phyloP scores from a whole-genome alignment of 2,797 vertebrate genomes.

The Macropodus opercularis region DNA sequence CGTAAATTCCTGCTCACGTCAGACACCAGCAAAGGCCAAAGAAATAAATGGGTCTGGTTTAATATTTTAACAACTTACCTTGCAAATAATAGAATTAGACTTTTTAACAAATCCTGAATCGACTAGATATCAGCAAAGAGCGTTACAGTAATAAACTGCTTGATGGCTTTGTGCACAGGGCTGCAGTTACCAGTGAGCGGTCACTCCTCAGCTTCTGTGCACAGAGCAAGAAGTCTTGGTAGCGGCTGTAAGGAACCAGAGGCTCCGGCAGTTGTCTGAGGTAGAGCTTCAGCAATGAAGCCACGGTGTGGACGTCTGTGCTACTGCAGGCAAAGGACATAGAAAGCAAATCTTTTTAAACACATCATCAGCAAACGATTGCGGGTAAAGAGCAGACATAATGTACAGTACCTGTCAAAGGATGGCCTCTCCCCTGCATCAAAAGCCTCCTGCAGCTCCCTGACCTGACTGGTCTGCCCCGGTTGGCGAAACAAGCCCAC shows the following conservation, averaged over 20 bases:
- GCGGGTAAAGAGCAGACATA: not conserved
- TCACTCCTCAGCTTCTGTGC: constrained; percentile 69
- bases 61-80: too few relatives aligned
- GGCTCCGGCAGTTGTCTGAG: constrained; percentile 85
- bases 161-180: not conserved
- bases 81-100: too few relatives aligned
- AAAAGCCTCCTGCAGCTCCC: constrained; percentile 82
- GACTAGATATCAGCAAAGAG: not conserved
- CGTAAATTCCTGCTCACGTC: not conserved
- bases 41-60: too few relatives aligned
- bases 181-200: constrained; percentile 66
- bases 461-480: constrained; percentile 81
- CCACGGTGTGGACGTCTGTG: constrained; percentile 85
- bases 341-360: not conserved
- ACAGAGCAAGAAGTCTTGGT: constrained; percentile 82
- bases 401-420: constrained; percentile 81
- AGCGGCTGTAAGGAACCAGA: constrained; percentile 80
- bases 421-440: constrained; percentile 83
- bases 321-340: constrained; percentile 65
- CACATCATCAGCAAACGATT: not conserved
- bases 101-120: too few relatives aligned
- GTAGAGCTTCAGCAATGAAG: constrained; percentile 84
- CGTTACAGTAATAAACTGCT: not conserved
- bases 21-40: too few relatives aligned
- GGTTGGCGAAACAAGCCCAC: constrained; percentile 83